A percentile compares a stretch with the other conserved stretches of the same genome.
phyloP scores from a whole-genome alignment of 2,797 vertebrate species.

The Notamacropus eugenii region DNA sequence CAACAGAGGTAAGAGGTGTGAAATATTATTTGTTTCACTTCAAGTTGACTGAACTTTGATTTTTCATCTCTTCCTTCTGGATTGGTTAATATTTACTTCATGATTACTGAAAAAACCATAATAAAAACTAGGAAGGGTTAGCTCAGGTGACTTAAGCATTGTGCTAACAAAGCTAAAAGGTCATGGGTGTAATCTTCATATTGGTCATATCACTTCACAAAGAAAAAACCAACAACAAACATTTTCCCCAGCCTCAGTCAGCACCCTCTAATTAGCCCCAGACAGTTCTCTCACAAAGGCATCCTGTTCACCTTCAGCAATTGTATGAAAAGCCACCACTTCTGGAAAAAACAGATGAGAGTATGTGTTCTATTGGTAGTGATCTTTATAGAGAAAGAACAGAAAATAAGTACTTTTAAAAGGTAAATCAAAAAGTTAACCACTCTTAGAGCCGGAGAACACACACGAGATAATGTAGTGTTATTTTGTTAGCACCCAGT shows the following conservation, averaged over 20 bases:
- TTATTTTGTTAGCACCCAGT: slow-evolving; percentile 78
- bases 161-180: neutral
- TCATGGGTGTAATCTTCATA: neutral
- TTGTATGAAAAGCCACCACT: neutral
- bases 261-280: neutral
- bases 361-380: neutral
- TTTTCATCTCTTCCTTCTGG: slow-evolving; percentile 9
- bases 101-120: slow-evolving; percentile 3
- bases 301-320: neutral
- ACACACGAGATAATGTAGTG: slow-evolving; percentile 72
- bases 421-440: slow-evolving; percentile 59
- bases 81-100: neutral
- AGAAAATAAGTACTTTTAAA: slow-evolving; percentile 48
- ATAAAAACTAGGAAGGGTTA: neutral
- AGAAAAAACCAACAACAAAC: neutral
- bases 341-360: neutral
- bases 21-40: neutral
- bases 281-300: neutral
- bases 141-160: neutral
- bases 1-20: neutral
- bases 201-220: neutral
- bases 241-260: neutral
- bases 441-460: slow-evolving; percentile 66
- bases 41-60: neutral
- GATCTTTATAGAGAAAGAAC: slow-evolving; percentile 17